Percentiles rank a stretch among this genome's conserved stretches.
Conservation (phyloP, 2,113 vertebrate genomes). For the Pangasianodon gigas region DNA sequence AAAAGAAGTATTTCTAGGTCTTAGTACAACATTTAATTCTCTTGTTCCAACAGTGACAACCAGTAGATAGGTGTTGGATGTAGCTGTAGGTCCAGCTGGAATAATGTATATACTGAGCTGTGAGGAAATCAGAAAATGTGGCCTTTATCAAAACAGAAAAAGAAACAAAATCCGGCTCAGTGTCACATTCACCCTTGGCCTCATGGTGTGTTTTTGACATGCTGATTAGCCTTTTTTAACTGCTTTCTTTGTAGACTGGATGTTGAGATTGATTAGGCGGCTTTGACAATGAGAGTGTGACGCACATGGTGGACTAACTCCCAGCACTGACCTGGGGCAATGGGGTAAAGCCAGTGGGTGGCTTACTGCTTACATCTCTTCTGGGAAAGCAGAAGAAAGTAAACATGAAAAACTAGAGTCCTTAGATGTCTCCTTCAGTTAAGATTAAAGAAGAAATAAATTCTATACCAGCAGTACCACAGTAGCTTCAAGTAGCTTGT, state of each 20-base stretch:
- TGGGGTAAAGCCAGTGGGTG: conserved; percentile 35
- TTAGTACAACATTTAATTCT: conserved; percentile 18
- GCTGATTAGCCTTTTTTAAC: conserved; percentile 3
- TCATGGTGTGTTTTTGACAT: conserved; percentile 36
- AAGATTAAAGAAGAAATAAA: neutral
- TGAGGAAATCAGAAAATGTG: neutral
- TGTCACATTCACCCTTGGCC: neutral
- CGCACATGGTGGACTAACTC: conserved; percentile 29
- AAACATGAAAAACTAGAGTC: conserved; percentile 9
- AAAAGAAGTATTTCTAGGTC: neutral
- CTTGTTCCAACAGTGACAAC: neutral
- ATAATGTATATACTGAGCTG: neutral
- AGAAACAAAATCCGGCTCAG: neutral
- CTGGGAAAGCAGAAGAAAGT: conserved; percentile 38
- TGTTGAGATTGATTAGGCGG: conserved; percentile 36
- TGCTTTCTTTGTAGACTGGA: conserved; percentile 28
- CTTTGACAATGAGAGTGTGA: conserved; percentile 44
- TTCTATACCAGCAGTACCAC: neutral
- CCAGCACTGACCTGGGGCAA: conserved; percentile 28
- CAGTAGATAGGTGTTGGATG: neutral
- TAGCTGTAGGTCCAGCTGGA: neutral
- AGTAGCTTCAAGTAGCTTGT: neutral
- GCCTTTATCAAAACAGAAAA: conserved; percentile 5
- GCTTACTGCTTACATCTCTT: conserved; percentile 27
- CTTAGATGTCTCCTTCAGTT: neutral